Base-by-base conservation (phyloP, 2,888 invertebrate genomes). In the Epirrhoe alternata region DNA sequence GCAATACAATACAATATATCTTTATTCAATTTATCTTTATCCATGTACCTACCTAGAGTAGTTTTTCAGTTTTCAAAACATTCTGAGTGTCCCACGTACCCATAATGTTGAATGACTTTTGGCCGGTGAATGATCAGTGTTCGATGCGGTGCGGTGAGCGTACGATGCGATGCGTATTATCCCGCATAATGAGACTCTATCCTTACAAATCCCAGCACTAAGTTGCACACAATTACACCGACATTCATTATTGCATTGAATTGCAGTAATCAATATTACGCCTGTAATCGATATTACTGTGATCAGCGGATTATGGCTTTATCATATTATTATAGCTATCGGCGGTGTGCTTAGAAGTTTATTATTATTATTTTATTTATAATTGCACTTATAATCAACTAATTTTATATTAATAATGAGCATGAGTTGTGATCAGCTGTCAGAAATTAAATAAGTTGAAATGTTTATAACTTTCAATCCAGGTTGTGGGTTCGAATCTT, bases 361-460 rank as follows among this genome's bases (percentile, higher is more conserved):
- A 83, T 81, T 81, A 75, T 79, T 75, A 79, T 83, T 79, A 84
- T 83, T 77, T 75, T 80, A 78, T 80, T 75, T 66, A 68, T 63
- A 61, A 68, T 68, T 64, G 60, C 61, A 31, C 47, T 59, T 67
- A 52, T 63, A 56, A 63, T 68, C 45, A 57, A 55, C 51, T 63
- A 63, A 67, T 67, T 58, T 59, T 16, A 14, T 60, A 67, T 56
- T 67, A 51, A 54, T 53, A 56, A 51, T 7, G 62, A 64, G 49
- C 53, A 45, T 54, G 61, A 53, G 30, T 50, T 59, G 35, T 65
- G 6, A 16, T 10, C 64, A 55, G 49, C 64, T 59, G 59, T 64
- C 54, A 14, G 14, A 14, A 49, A 35, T 49, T 1, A 61, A 35
- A 49, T 50, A 50, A 14, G 12, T 16, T 14, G 47, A 47, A 47